phyloP scores from a whole-genome alignment of 2,888 invertebrate species.

The Cremastinae sp. region DNA sequence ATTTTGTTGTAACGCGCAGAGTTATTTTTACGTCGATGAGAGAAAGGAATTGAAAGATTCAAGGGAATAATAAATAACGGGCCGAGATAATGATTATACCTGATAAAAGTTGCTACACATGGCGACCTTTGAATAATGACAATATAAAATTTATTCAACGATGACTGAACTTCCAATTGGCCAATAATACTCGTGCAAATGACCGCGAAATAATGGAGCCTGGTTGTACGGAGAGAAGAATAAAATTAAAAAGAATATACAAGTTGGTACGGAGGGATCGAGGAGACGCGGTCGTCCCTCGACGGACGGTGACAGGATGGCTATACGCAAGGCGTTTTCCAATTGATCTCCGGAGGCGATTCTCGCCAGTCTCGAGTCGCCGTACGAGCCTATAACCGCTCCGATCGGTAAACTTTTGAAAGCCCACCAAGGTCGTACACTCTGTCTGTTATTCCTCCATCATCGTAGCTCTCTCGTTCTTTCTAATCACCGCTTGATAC shows the following conservation, averaged over 20 bases:
- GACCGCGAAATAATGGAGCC: constrained; percentile 39
- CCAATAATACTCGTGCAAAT: constrained; percentile 53
- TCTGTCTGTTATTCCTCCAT: constrained; percentile 7
- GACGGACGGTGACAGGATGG: constrained; percentile 15
- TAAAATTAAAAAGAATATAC: constrained; percentile 8
- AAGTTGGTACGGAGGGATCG: no score
- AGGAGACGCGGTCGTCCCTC: constrained; percentile 37
- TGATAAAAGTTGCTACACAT: no score
- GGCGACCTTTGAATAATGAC: neutral
- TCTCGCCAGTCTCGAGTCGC: constrained; percentile 30
- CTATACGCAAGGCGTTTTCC: constrained; percentile 58
- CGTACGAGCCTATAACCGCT: constrained; percentile 43
- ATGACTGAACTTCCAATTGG: constrained; percentile 42
- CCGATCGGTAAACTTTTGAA: constrained; percentile 58
- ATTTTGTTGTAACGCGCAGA: no score
- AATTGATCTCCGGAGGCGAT: constrained; percentile 41
- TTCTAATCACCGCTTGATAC: neutral
- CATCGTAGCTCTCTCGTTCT: neutral
- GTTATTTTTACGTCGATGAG: no score
- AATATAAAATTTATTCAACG: constrained; percentile 12
- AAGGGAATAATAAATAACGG: neutral
- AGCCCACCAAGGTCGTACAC: constrained; percentile 55
- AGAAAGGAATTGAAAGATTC: neutral
- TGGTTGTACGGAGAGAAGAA: constrained; percentile 4
- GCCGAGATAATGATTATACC: neutral